phyloP scores from a whole-genome alignment of 2,888 invertebrate genomes.

The Syrista parreyssii region DNA sequence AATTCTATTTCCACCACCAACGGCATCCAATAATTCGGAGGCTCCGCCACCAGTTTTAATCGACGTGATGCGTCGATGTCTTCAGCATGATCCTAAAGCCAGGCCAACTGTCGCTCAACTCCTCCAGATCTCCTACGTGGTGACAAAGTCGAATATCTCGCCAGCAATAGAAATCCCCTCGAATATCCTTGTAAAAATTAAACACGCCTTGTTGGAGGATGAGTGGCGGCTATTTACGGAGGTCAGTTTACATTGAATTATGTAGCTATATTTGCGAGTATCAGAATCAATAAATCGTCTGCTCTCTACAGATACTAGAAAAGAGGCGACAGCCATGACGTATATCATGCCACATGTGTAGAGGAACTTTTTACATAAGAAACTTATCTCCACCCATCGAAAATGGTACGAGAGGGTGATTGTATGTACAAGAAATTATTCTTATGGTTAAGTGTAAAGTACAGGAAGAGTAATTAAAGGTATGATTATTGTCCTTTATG shows the following conservation, averaged over 20 bases:
- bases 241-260: slow-evolving; percentile 36
- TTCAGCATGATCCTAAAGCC: slow-evolving; percentile 77
- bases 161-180: slow-evolving; percentile 43
- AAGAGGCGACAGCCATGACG: slow-evolving; percentile 15
- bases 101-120: slow-evolving; percentile 83
- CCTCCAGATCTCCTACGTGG: slow-evolving; percentile 68
- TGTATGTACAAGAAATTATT: background rate
- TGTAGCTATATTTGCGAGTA: background rate
- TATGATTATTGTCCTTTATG: background rate
- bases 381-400: background rate
- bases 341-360: background rate
- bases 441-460: background rate
- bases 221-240: slow-evolving; percentile 58
- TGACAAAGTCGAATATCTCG: slow-evolving; percentile 7
- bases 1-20: slow-evolving; percentile 76
- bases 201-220: slow-evolving; percentile 47
- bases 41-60: slow-evolving; percentile 73
- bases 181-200: slow-evolving; percentile 53
- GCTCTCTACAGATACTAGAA: slow-evolving; percentile 30
- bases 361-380: background rate
- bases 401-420: background rate
- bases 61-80: slow-evolving; percentile 77
- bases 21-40: slow-evolving; percentile 52
- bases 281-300: slow-evolving; percentile 7
- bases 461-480: background rate